phyloP scores from a whole-genome alignment of 1,140 invertebrate species.

The Pectinophora gossypiella region DNA sequence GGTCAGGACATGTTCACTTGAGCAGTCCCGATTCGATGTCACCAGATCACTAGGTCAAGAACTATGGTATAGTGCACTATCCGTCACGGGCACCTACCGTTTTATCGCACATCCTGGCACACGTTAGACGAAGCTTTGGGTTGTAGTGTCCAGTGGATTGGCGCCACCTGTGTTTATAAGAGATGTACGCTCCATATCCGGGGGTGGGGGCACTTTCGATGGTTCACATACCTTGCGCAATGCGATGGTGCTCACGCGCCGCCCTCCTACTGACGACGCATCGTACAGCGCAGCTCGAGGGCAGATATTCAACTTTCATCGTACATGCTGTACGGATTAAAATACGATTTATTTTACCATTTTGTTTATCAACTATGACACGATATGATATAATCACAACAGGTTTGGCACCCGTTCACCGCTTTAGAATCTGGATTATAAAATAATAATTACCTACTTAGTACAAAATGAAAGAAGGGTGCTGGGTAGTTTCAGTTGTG shows the following conservation, averaged over 20 bases:
- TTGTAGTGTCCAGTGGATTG: conserved; percentile 58
- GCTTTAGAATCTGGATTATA: too few species aligned
- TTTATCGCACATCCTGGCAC: conserved; percentile 59
- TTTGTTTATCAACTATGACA: neutral
- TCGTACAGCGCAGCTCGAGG: conserved; percentile 8
- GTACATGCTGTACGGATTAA: neutral
- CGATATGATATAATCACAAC: neutral
- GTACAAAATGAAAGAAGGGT: too few species aligned
- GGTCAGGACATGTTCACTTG: neutral
- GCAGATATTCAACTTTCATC: conserved; percentile 9
- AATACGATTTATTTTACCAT: neutral
- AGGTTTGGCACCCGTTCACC: neutral
- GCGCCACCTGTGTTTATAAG: conserved; percentile 65
- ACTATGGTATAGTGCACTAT: neutral
- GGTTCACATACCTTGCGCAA: conserved; percentile 62
- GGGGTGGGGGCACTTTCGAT: conserved; percentile 68
- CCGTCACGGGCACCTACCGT: conserved; percentile 44
- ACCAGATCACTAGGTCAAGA: conserved; percentile 30
- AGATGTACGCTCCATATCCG: conserved; percentile 57
- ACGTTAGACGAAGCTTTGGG: conserved; percentile 41
- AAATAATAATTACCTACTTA: too few species aligned
- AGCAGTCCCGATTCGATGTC: conserved; percentile 10
- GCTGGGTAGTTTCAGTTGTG: too few species aligned
- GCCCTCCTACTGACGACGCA: conserved; percentile 38
- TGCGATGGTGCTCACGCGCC: conserved; percentile 48